These are phyloP conservation scores for Camponotus pennsylvanicus DNA, from an alignment of 1,140 invertebrate species.

Conservation along the genomic window DNA sequence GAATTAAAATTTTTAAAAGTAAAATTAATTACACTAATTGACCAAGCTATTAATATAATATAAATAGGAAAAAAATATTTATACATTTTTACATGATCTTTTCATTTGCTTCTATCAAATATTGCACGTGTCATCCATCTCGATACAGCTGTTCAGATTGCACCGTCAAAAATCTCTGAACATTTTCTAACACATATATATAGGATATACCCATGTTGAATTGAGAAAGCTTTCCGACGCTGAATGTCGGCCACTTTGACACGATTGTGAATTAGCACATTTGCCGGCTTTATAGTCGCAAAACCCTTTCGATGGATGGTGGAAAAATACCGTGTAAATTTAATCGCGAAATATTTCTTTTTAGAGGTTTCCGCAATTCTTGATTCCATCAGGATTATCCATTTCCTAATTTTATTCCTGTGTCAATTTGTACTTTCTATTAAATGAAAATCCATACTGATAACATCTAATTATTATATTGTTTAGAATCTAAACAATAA, in stretches of 20 bases:
- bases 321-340: conserved; percentile 62
- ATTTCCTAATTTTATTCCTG: neutral
- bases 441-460: neutral
- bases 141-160: conserved; percentile 5
- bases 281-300: conserved; percentile 12
- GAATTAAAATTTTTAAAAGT: neutral
- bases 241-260: conserved; percentile 47
- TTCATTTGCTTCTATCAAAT: neutral
- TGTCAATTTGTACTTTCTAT: neutral
- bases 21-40: neutral
- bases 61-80: neutral
- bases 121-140: neutral
- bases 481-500: no score
- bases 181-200: conserved; percentile 13
- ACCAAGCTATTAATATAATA: neutral
- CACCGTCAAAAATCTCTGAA: conserved; percentile 2
- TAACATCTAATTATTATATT: neutral
- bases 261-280: conserved; percentile 64
- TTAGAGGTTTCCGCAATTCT: neutral
- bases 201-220: neutral
- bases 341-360: conserved; percentile 34
- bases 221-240: conserved; percentile 15
- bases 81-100: neutral
- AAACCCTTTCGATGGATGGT: conserved; percentile 56
- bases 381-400: neutral